Evolutionary conservation across 2,888 invertebrate species (phyloP).

Genomic region (Prenolepis imparis): DNA sequence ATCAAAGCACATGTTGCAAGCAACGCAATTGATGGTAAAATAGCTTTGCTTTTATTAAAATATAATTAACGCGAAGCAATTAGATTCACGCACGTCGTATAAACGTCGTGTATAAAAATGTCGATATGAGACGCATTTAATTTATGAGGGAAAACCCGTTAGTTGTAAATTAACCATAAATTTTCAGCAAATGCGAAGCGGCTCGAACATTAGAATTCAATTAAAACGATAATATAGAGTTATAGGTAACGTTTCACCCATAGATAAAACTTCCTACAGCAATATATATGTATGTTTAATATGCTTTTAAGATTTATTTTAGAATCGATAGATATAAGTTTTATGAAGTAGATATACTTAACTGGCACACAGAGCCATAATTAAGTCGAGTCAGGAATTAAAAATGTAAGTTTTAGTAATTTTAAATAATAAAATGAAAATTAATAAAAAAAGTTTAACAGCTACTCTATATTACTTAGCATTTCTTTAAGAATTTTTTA

Average conservation of each 20-base stretch:
- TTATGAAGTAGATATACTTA: not conserved
- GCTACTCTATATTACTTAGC: not conserved
- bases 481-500: not conserved
- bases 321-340: not conserved
- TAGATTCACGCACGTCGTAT: slow-evolving; percentile 1
- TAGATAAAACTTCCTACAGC: not conserved
- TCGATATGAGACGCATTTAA: slow-evolving; percentile 8
- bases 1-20: not conserved
- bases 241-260: not conserved
- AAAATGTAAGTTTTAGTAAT: not conserved
- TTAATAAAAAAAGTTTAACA: not conserved
- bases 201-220: not conserved
- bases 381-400: not conserved
- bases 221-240: slow-evolving; percentile 23
- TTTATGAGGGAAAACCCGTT: slow-evolving; percentile 21
- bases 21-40: not conserved
- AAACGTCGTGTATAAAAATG: slow-evolving; percentile 1
- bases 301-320: not conserved
- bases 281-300: not conserved
- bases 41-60: slow-evolving; percentile 3
- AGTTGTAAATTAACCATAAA: slow-evolving; percentile 27
- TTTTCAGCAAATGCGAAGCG: slow-evolving; percentile 7
- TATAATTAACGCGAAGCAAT: slow-evolving; percentile 2
- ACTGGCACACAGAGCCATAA: not conserved
- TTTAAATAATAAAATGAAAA: slow-evolving; percentile 11